These are phyloP conservation scores for Micropoecilia bifurca DNA, from an alignment of 2,797 vertebrate species.

Conservation along the genomic window DNA sequence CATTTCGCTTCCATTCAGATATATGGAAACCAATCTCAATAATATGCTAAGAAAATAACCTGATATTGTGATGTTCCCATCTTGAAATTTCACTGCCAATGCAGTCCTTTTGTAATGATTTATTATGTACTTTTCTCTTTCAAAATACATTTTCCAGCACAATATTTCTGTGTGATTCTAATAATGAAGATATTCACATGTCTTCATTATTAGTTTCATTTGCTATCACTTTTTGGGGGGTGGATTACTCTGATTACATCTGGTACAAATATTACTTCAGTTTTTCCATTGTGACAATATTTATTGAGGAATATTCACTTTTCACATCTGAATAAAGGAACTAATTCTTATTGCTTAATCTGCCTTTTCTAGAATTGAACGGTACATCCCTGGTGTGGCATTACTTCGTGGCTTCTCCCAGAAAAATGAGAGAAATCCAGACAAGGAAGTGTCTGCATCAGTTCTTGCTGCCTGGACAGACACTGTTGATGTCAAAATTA, in stretches of 20 bases:
- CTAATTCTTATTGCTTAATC: background rate
- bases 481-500: slow-evolving; percentile 72
- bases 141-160: background rate
- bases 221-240: background rate
- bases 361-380: slow-evolving; percentile 61
- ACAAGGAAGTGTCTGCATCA: slow-evolving; percentile 68
- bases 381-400: slow-evolving; percentile 78
- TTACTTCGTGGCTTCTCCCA: slow-evolving; percentile 72
- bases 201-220: background rate
- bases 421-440: slow-evolving; percentile 63
- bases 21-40: background rate
- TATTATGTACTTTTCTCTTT: no score
- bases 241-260: background rate
- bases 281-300: background rate
- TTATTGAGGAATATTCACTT: background rate
- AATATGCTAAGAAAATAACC: background rate
- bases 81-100: background rate
- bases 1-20: background rate
- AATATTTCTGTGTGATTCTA: background rate
- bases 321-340: background rate
- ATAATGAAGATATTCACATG: background rate
- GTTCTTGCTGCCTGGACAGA: slow-evolving; percentile 65
- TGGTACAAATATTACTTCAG: background rate
- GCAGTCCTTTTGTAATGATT: no score
- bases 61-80: background rate